Conservation (phyloP, 1,140 invertebrate species). For the Gonatopus flavifemur region DNA sequence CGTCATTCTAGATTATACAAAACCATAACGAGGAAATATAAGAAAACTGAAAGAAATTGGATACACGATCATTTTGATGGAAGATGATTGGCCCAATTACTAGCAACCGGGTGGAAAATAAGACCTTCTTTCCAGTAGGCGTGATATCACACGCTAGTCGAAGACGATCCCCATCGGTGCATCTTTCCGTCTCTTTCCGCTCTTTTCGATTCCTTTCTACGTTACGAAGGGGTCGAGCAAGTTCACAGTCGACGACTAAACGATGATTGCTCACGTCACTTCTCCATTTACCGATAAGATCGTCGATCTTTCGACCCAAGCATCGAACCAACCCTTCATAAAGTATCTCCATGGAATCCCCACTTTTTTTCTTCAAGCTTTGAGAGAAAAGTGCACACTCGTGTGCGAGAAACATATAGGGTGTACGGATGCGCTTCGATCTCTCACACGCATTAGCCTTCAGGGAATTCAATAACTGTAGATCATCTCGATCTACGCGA, state of each 20-base stretch:
- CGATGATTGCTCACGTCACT: conserved; percentile 37
- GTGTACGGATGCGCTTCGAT: conserved; percentile 29
- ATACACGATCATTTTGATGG: too few relatives aligned
- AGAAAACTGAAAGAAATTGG: too few relatives aligned
- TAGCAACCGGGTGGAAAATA: conserved; percentile 41
- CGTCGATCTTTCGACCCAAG: conserved; percentile 25
- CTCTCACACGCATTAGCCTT: conserved; percentile 34
- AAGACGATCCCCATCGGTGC: conserved; percentile 1
- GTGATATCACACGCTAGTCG: conserved; percentile 19
- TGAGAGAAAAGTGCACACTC: too few relatives aligned
- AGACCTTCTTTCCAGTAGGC: conserved; percentile 29
- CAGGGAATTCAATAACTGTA: conserved; percentile 45
- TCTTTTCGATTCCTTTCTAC: background rate
- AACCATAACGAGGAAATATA: too few relatives aligned
- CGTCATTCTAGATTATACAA: too few relatives aligned
- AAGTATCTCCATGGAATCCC: too few relatives aligned
- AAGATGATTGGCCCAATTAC: conserved; percentile 50
- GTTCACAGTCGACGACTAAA: conserved; percentile 26
- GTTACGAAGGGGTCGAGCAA: conserved; percentile 18
- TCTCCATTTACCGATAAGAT: conserved; percentile 40
- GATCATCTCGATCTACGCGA: conserved; percentile 38
- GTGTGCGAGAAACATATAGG: too few relatives aligned
- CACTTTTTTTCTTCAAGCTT: too few relatives aligned
- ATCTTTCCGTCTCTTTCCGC: background rate
- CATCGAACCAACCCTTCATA: too few relatives aligned